Percentiles rank a stretch among this genome's conserved stretches.
Conservation (phyloP, 2,888 invertebrate genomes). For the Philaethria dido region DNA sequence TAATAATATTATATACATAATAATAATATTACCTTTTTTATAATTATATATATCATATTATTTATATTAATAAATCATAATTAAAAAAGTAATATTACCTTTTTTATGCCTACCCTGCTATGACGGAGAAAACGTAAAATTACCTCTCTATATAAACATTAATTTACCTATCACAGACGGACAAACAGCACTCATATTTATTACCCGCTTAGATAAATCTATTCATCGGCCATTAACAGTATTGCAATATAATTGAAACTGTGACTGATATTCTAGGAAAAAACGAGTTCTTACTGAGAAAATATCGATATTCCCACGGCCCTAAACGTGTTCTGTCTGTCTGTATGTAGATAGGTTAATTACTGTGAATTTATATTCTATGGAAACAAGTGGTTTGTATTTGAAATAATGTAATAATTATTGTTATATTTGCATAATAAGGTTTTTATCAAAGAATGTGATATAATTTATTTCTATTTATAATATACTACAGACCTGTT, state of each 20-base stretch:
- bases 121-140: too few species aligned
- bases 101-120: too few species aligned
- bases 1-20: too few species aligned
- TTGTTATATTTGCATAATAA: background rate
- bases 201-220: slow-evolving; percentile 18
- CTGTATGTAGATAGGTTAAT: slow-evolving; percentile 27
- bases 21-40: too few species aligned
- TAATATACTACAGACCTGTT: too few species aligned
- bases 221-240: slow-evolving; percentile 25
- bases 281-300: slow-evolving; percentile 45
- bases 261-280: slow-evolving; percentile 45
- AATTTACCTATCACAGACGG: background rate
- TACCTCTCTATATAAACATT: background rate
- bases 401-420: background rate
- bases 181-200: slow-evolving; percentile 8
- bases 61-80: too few species aligned
- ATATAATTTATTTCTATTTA: too few species aligned
- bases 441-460: background rate
- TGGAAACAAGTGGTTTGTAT: background rate
- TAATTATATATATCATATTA: too few species aligned
- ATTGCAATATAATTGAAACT: slow-evolving; percentile 34
- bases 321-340: slow-evolving; percentile 23
- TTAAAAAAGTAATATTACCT: background rate
- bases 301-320: slow-evolving; percentile 46
- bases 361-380: slow-evolving; percentile 9